These are phyloP conservation scores for Rhamnusium bicolor DNA, from an alignment of 2,888 invertebrate genomes.

Conservation along the genomic window DNA sequence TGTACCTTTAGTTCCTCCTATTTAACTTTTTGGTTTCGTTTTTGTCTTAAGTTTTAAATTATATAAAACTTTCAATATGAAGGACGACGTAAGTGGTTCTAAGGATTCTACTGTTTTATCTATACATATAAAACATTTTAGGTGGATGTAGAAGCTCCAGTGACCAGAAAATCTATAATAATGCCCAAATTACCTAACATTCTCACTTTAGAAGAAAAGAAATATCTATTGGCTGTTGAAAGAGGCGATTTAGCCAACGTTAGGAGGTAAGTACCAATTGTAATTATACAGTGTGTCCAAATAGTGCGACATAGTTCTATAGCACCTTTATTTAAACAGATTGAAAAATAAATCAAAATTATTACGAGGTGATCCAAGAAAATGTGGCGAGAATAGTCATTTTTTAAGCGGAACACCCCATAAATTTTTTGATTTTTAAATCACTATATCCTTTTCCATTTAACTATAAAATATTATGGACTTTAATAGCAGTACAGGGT, in stretches of 20 bases:
- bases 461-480: too few relatives aligned
- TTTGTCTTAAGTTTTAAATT: slow-evolving; percentile 8
- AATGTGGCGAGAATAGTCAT: too few relatives aligned
- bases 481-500: too few relatives aligned
- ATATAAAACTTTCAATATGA: slow-evolving; percentile 43
- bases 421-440: too few relatives aligned
- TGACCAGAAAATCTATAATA: slow-evolving; percentile 65
- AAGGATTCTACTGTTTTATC: not conserved
- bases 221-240: slow-evolving; percentile 92
- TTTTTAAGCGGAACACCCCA: too few relatives aligned
- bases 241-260: slow-evolving; percentile 93
- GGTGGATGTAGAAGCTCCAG: slow-evolving; percentile 60
- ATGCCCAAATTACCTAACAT: slow-evolving; percentile 81
- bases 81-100: slow-evolving; percentile 43
- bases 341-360: too few relatives aligned
- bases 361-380: too few relatives aligned
- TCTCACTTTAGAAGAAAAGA: slow-evolving; percentile 88
- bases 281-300: not conserved
- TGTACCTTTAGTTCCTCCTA: slow-evolving; percentile 29
- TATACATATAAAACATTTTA: slow-evolving; percentile 39
- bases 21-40: slow-evolving; percentile 18
- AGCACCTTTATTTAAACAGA: too few relatives aligned
- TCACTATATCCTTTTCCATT: too few relatives aligned
- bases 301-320: not conserved
- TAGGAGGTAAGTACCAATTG: slow-evolving; percentile 75